Percentiles rank a stretch among this genome's conserved stretches.
Conservation (phyloP, 2,888 invertebrate genomes). For the Pseudanteris insignis region DNA sequence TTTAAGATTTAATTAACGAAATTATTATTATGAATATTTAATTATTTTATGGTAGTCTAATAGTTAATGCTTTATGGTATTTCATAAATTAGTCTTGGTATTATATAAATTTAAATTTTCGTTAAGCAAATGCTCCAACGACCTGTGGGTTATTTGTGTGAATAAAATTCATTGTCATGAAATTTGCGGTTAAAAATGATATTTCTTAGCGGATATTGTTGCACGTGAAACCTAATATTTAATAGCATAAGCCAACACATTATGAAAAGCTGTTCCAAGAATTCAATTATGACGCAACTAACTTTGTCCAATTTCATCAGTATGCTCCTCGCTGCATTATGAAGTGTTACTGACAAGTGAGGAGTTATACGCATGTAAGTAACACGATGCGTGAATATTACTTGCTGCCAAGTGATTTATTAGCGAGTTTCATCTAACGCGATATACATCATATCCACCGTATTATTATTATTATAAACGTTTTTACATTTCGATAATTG, state of each 20-base stretch:
- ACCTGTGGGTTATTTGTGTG: too few relatives aligned
- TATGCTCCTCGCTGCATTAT: slow-evolving; percentile 18
- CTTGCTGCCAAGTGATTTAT: slow-evolving; percentile 21
- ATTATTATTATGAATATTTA: too few relatives aligned
- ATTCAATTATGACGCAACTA: slow-evolving; percentile 21
- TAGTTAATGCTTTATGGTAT: too few relatives aligned
- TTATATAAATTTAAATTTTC: too few relatives aligned
- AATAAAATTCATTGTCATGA: too few relatives aligned
- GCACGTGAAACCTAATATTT: slow-evolving; percentile 10
- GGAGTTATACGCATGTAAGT: slow-evolving; percentile 28
- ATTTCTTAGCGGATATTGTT: background rate
- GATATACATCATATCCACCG: too few relatives aligned
- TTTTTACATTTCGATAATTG: slow-evolving; percentile 5
- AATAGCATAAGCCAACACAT: slow-evolving; percentile 18
- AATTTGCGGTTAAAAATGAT: background rate
- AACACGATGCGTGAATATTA: slow-evolving; percentile 18
- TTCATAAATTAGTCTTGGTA: too few relatives aligned
- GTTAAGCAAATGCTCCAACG: too few relatives aligned
- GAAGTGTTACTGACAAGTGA: slow-evolving; percentile 29
- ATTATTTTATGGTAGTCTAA: too few relatives aligned
- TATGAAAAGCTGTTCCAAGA: slow-evolving; percentile 24
- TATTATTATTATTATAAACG: too few relatives aligned
- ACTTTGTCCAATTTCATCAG: slow-evolving; percentile 33
- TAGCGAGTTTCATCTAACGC: slow-evolving; percentile 5
- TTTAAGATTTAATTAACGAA: too few relatives aligned